Base-by-base conservation (phyloP, 2,797 vertebrate species). In the Scarus forsteni region DNA sequence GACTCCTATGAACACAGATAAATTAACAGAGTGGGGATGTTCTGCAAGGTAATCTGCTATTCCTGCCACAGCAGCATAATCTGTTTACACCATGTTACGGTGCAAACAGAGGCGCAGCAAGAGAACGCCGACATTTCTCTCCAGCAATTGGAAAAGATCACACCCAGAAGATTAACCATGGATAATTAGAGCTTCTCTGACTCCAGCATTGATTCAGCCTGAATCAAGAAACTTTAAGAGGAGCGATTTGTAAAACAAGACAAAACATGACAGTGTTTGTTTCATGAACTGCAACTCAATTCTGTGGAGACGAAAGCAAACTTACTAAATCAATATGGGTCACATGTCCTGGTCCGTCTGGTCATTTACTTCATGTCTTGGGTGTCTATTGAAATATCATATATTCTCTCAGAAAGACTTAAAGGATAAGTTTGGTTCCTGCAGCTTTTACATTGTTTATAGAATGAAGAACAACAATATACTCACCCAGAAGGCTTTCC, bases 171-270 rank as follows among this genome's bases (percentile, higher is more conserved):
- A 54, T 53, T 39, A 51, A 57, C 57, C 34, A 5, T 3, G 39
- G 9, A 1, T 61, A 61, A 56, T 18, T 45, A 58, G 63, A 56
- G 51, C 45, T 45, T 61, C 27, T 42, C 60, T 59, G 27, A 27
- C 27, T 27, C 27, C n/a, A 39, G 38, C 38, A 39, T 39, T 10
- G 38, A 39, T 39, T 39, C 3, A 39, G 38, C 7, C 38, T 43
- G 11, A 67, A 36, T 59, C 14, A 34, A 35, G 14, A 11, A 42
- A 34, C 2, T 1, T 14, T 51, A 19, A 18, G 36, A 12, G 12
- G 13, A n/a, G 10, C 1, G 7, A 16, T 55, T 40, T 8, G n/a
- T 10, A 1, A 27, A 15, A 8, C 36, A 56, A 1, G 10, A 19
- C 39, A 19, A 15, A 27, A 8, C 38, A 27, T 4, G 4, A 1